Base-by-base conservation (phyloP, 2,113 vertebrate species). In the Bostrychus sinensis region DNA sequence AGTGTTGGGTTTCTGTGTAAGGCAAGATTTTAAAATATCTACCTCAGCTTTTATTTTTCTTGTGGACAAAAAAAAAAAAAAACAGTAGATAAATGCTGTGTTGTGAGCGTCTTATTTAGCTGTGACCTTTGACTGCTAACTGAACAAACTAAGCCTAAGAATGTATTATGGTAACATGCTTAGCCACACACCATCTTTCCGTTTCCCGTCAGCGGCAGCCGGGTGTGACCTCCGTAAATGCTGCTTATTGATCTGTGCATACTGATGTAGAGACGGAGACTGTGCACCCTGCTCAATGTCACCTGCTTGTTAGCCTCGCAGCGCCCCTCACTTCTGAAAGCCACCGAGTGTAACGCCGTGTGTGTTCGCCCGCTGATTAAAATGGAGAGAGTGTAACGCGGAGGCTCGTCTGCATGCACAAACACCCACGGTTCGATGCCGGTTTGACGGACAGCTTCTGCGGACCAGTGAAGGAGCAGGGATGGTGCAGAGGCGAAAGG, bases 221-320 rank as follows among this genome's bases (percentile, higher is more conserved):
- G 23, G 58, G 39, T 74, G 76, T 77, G 80, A 86, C 87, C 85
- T 83, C 54, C 70, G 75, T 86, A 81, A 84, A 81, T 78, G 71
- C 68, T 66, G 64, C 19, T 67, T 77, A 89, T 88, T 87, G 82
- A 86, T 89, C 84, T 84, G 80, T 80, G 72, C 81, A 83, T 83
- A 85, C 78, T 80, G 71, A 84, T 83, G 66, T 67, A 70, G 61
- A 66, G 62, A 43, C 60, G n/a, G n/a, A n/a, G n/a, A n/a, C n/a
- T 71, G 51, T 79, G 78, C 80, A 84, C 71, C 81, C 78, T 76
- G 78, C 62, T 83, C 89, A 88, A 87, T 85, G 85, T 84, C 87
- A 86, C 70, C 72, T 75, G 65, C 77, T 85, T 5, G 66, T 83
- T 85, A 72, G 70, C 62, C 66, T 63, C 43, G 62, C 39, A 57